Evolutionary conservation across 2,797 vertebrate species (phyloP).

Genomic region (Merluccius polli): DNA sequence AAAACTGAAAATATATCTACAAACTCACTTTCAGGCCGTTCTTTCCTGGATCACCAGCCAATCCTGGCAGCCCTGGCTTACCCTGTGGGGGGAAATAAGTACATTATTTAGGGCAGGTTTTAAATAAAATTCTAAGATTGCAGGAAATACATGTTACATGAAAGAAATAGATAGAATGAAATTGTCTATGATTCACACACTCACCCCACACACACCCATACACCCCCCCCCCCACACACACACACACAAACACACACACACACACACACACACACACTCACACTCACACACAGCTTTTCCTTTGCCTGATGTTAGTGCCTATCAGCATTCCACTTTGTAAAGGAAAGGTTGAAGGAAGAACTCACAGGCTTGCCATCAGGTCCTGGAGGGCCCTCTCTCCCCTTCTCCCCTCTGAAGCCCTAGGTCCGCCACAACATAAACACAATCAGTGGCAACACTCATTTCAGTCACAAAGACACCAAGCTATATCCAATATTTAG

Average conservation of each 20-base stretch:
- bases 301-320: no score
- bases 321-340: background rate
- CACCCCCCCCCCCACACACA: background rate
- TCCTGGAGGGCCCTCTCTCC: conserved; percentile 68
- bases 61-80: background rate
- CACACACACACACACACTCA: background rate
- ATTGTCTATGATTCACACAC: background rate
- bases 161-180: background rate
- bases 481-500: background rate
- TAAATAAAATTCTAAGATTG: background rate
- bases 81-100: background rate
- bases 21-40: conserved; percentile 1
- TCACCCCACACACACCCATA: no score
- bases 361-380: conserved; percentile 77
- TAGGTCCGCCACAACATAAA: conserved; percentile 38
- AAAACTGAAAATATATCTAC: background rate
- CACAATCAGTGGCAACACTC: no score
- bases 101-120: background rate
- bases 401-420: conserved; percentile 69
- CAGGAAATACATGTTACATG: background rate
- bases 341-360: conserved; percentile 33
- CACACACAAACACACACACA: background rate
- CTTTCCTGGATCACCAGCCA: background rate
- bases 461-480: background rate
- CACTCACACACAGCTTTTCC: background rate